Conservation (phyloP, 2,797 vertebrate species). For the Holocentrus rufus region DNA sequence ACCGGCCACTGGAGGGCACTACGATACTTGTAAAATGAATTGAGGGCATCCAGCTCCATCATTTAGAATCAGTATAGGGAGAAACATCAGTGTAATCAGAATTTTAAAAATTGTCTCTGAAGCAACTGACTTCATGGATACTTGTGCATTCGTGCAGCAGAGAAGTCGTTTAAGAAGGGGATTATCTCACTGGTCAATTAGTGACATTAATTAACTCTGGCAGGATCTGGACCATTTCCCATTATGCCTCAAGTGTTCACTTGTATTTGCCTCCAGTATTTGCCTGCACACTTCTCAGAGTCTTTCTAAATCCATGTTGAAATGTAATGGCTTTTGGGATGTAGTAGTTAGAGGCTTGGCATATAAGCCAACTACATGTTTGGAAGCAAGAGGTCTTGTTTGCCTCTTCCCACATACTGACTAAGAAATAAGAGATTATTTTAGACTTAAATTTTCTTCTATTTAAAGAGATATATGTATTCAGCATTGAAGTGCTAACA, state of each 20-base stretch:
- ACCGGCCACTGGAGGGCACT: conserved; percentile 60
- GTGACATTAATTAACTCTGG: neutral
- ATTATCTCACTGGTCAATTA: neutral
- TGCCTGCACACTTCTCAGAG: neutral
- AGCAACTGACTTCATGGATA: neutral
- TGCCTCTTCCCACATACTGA: neutral
- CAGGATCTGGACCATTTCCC: neutral
- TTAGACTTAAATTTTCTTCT: neutral
- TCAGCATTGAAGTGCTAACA: neutral
- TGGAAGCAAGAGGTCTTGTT: neutral
- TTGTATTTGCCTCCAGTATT: neutral
- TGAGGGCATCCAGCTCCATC: neutral
- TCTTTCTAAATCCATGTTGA: neutral
- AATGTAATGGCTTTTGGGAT: neutral
- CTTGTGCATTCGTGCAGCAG: neutral
- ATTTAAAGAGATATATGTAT: neutral
- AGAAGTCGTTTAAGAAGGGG: neutral
- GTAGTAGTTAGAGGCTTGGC: neutral
- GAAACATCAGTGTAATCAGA: neutral
- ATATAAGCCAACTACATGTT: neutral
- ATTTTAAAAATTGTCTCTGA: neutral
- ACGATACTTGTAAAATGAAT: neutral
- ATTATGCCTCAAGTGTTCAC: no score
- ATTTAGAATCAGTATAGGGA: neutral
- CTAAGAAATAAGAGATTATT: neutral